phyloP scores from a whole-genome alignment of 1,140 invertebrate genomes.

The Eubasilissa regina region DNA sequence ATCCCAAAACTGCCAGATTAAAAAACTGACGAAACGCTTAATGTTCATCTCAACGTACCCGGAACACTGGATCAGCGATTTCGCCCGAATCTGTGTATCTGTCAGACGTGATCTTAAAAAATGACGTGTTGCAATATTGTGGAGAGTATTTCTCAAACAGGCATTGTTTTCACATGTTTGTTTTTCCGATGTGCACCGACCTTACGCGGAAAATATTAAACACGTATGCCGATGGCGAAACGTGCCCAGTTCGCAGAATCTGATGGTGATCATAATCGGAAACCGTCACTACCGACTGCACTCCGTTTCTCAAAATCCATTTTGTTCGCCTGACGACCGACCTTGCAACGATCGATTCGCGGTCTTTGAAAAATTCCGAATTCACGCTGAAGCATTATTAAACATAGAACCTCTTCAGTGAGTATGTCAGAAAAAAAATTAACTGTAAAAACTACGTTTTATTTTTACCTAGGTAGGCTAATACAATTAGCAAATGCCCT shows the following conservation, averaged over 20 bases:
- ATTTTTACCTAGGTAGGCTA: too few species aligned
- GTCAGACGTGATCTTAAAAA: slow-evolving; percentile 1
- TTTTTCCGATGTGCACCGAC: neutral
- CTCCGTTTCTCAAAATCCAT: neutral
- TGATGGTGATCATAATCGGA: too few species aligned
- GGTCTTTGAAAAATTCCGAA: neutral
- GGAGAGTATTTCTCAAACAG: slow-evolving; percentile 2
- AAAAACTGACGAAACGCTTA: neutral
- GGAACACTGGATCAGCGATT: neutral
- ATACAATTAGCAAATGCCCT: too few species aligned
- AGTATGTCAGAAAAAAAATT: too few species aligned
- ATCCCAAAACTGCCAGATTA: too few species aligned
- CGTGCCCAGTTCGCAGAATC: neutral
- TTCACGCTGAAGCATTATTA: too few species aligned
- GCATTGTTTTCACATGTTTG: slow-evolving; percentile 10
- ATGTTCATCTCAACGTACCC: neutral
- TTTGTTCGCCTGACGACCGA: neutral
- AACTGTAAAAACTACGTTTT: too few species aligned
- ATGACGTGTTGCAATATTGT: slow-evolving; percentile 8
- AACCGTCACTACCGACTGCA: too few species aligned
- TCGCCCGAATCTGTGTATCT: neutral
- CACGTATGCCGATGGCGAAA: neutral
- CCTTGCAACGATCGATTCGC: neutral
- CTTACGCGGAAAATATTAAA: slow-evolving; percentile 1
- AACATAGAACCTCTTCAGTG: too few species aligned